Conservation (phyloP, 2,113 vertebrate species). For the Glaucidium brasilianum region DNA sequence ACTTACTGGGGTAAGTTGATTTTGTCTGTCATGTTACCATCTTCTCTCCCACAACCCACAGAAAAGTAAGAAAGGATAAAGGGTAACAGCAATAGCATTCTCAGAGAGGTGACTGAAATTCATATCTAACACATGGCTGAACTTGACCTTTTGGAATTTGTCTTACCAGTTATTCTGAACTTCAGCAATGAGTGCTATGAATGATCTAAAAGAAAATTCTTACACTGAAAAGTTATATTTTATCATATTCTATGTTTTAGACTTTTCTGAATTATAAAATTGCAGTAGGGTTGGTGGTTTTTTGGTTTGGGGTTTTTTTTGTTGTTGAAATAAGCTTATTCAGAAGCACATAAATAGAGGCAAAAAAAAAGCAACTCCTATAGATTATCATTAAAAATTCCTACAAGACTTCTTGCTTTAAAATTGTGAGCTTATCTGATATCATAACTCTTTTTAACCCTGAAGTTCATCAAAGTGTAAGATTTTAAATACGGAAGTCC, state of each 20-base stretch:
- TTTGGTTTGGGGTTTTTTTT: too few relatives aligned
- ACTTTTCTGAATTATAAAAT: not conserved
- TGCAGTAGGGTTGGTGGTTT: too few relatives aligned
- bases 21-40: not conserved
- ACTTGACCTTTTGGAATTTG: not conserved
- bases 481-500: not conserved
- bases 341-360: not conserved
- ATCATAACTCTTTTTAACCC: not conserved
- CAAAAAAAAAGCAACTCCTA: not conserved
- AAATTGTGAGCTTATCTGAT: not conserved
- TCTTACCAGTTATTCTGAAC: not conserved
- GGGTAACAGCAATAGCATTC: not conserved
- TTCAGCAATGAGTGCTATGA: not conserved
- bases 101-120: not conserved
- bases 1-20: rapidly evolving
- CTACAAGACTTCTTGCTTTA: not conserved
- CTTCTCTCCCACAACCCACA: not conserved
- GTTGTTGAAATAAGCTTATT: not conserved
- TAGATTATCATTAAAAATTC: not conserved
- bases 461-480: not conserved
- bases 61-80: not conserved
- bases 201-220: not conserved
- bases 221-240: not conserved
- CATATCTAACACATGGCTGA: not conserved
- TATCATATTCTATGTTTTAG: not conserved